Conservation (phyloP, 2,113 vertebrate species). For the Irena cyanogastra region DNA sequence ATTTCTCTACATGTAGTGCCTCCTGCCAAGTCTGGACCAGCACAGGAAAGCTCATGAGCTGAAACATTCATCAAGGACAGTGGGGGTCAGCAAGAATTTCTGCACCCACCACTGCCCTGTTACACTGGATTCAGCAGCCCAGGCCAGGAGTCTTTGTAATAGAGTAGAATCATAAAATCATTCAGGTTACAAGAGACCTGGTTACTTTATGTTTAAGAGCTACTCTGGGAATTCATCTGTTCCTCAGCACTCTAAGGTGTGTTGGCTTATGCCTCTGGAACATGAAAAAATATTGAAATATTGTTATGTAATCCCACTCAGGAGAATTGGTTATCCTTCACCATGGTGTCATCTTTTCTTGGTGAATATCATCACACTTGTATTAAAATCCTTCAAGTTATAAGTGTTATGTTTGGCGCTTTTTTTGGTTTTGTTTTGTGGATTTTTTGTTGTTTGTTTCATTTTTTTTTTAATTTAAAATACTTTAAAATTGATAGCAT, state of each 20-base stretch:
- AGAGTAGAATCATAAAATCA: neutral
- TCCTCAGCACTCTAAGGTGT: neutral
- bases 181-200: neutral
- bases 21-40: fast-evolving
- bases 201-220: neutral
- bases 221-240: neutral
- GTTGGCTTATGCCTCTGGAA: neutral
- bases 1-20: neutral
- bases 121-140: neutral
- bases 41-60: neutral
- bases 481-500: neutral
- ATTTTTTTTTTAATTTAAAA: neutral
- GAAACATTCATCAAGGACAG: neutral
- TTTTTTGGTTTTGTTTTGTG: neutral
- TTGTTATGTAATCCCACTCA: neutral
- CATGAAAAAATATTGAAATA: neutral
- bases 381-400: neutral
- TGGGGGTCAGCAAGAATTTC: neutral
- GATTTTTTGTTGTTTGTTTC: no score
- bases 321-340: neutral
- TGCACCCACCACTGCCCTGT: neutral
- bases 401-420: neutral
- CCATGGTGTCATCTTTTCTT: neutral
- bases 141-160: neutral
- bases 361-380: neutral